phyloP scores from a whole-genome alignment of 2,797 vertebrate species.

The Botia kubotai region DNA sequence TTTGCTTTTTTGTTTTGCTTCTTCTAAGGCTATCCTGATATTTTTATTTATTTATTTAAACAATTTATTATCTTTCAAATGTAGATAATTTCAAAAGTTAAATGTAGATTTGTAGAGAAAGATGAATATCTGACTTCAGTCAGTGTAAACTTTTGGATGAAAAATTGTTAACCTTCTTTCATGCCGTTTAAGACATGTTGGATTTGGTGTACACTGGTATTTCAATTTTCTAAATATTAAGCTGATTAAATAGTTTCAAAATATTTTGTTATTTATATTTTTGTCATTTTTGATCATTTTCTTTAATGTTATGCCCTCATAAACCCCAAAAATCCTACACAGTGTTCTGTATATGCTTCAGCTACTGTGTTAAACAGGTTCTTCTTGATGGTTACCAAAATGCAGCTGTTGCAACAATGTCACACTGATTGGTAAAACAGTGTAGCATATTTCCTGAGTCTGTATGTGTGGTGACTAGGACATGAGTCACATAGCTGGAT shows the following conservation, averaged over 20 bases:
- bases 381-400: not conserved
- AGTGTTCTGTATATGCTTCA: not conserved
- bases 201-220: not conserved
- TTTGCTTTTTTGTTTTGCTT: no score
- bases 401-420: not conserved
- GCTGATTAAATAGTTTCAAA: not conserved
- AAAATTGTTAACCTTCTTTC: no score
- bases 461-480: slow-evolving; percentile 26
- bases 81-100: no score
- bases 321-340: not conserved
- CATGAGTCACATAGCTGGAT: slow-evolving; percentile 36
- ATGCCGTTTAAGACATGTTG: no score
- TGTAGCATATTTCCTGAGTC: slow-evolving; percentile 10
- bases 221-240: not conserved
- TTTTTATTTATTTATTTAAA: no score
- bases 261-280: not conserved
- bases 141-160: no score
- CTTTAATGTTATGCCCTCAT: not conserved
- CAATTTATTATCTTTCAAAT: no score
- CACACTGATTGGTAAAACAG: not conserved
- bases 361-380: not conserved
- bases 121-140: no score
- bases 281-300: not conserved
- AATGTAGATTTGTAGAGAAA: no score
- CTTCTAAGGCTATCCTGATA: no score